phyloP scores from a whole-genome alignment of 1,140 invertebrate genomes.

The Eumaeus atala region DNA sequence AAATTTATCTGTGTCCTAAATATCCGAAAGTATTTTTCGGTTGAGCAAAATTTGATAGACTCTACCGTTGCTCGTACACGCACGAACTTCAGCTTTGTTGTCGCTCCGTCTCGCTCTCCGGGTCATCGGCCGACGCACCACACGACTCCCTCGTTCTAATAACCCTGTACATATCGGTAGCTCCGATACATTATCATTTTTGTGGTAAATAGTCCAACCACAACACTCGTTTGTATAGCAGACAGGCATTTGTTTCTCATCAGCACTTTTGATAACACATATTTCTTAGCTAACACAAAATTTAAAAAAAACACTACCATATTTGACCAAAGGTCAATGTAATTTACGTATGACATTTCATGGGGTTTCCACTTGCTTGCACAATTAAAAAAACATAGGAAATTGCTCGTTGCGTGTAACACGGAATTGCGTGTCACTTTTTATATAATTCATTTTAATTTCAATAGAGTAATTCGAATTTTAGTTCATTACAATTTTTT shows the following conservation, averaged over 20 bases:
- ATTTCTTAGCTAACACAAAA: background rate
- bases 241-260: background rate
- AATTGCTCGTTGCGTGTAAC: conserved; percentile 50
- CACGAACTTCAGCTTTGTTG: conserved; percentile 70
- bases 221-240: background rate
- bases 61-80: conserved; percentile 32
- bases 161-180: conserved; percentile 58
- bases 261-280: background rate
- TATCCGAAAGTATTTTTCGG: conserved; percentile 18
- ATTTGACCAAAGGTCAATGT: background rate
- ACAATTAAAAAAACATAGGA: conserved; percentile 59
- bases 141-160: conserved; percentile 63
- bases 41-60: conserved; percentile 29
- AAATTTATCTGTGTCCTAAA: conserved; percentile 10
- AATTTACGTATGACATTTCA: background rate
- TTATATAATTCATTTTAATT: conserved; percentile 13
- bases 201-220: conserved; percentile 19
- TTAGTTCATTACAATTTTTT: conserved; percentile 1
- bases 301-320: background rate
- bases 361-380: conserved; percentile 10
- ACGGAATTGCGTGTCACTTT: conserved; percentile 46
- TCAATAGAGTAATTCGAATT: conserved; percentile 4
- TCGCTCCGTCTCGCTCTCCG: conserved; percentile 62
- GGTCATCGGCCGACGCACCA: conserved; percentile 64
- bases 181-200: conserved; percentile 42